Conservation (phyloP, 2,797 vertebrate genomes). For the Tragelaphus eurycerus region DNA sequence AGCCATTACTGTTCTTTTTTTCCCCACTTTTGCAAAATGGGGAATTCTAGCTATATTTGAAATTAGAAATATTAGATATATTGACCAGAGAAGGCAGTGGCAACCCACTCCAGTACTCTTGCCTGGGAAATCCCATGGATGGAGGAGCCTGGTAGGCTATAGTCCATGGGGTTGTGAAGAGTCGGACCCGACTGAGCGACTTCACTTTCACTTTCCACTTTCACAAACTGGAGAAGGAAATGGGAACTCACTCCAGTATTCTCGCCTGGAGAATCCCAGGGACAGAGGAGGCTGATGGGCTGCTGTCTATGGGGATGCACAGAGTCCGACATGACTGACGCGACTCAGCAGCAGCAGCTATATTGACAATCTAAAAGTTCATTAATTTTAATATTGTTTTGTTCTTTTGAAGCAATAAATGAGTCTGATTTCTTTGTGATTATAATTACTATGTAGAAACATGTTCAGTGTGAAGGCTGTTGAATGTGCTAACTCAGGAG, state of each 20-base stretch:
- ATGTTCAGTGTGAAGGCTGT: not conserved
- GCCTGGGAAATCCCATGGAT: not conserved
- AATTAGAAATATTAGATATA: not conserved
- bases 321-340: rapidly evolving
- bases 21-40: not conserved
- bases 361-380: not conserved
- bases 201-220: not conserved
- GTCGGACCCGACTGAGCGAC: rapidly evolving
- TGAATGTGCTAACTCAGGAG: not conserved
- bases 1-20: not conserved
- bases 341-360: not conserved
- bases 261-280: not conserved
- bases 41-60: not conserved
- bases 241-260: not conserved
- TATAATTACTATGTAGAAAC: not conserved
- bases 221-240: not conserved
- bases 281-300: not conserved
- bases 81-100: not conserved
- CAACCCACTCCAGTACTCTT: not conserved
- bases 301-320: rapidly evolving
- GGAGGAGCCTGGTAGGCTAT: not conserved
- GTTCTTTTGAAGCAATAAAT: not conserved
- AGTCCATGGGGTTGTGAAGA: not conserved
- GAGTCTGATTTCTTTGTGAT: not conserved
- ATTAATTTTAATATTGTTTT: not conserved